Base-by-base conservation (phyloP, 2,113 vertebrate genomes). In the Archilochus colubris region DNA sequence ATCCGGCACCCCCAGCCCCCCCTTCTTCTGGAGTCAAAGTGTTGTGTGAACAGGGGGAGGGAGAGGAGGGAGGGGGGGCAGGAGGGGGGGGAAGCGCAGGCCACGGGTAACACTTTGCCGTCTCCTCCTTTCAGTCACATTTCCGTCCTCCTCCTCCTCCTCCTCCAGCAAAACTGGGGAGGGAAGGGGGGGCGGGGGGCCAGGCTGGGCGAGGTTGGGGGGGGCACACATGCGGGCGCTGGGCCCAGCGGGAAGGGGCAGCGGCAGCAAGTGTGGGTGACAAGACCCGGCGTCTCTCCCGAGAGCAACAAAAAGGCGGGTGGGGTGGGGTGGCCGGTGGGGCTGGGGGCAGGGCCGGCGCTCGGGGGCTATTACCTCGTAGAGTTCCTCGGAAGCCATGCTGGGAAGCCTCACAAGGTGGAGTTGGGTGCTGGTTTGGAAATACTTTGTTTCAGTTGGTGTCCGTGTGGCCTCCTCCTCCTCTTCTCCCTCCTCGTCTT, bases 371-470 rank as follows among this genome's bases (percentile, higher is more conserved):
- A 72, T 89, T 98, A 98, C 98, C 98, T 98, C 98, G 90, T 98
- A 98, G 96, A 98, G 98, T 97, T 98, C 98, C 97, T 98, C 98
- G 93, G 98, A 98, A 95, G 98, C 98, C 98, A 98, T 98, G 98
- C 97, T 97, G 97, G 92, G 96, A 94, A 92, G 93, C 89, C 93
- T 91, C 92, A 87, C 94, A 82, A 94, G 94, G 95, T 92, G 93
- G 93, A 94, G 93, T 94, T 94, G 94, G 95, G 96, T 93, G 95
- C 91, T 70, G 94, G 89, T 91, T 92, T 82, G 96, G 88, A 94
- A 89, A 95, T 92, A 98, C 97, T 98, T 98, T 98, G 97, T 98
- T 97, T 95, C 96, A 97, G 86, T 97, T 97, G 91, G 95, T 96
- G 89, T 92, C 96, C 91, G 97, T 94, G 90, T 95, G 97, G 97